Base-by-base conservation (phyloP, 2,888 invertebrate genomes). In the Caradrina kadenii region DNA sequence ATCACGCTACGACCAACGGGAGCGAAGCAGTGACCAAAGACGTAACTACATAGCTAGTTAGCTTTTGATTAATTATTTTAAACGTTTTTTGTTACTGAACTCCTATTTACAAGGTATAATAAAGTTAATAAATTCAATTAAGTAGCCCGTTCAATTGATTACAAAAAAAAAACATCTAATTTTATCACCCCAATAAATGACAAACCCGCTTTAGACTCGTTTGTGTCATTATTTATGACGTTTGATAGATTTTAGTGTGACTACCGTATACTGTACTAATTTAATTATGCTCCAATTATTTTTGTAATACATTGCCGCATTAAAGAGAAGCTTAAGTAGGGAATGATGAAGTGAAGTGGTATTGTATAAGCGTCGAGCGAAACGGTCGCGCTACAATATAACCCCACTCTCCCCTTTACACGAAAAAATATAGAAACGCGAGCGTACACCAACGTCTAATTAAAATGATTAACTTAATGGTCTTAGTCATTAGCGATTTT, bases 401-500 rank as follows among this genome's bases (percentile, higher is more conserved):
- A 79, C 82, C 84, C 81, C 77, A 59, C 52, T 63, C 64, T 81
- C 76, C 76, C 78, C 78, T 80, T 78, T 79, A 83, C 71, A 81
- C 76, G 76, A 82, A 89, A 90, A 88, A 89, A 88, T 87, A 90
- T 86, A 88, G 80, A 89, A 90, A 91, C 88, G 87, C 89, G 88
- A 90, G 87, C 90, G 88, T 92, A 92, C 89, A 92, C 93, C 92
- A 93, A 93, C 87, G 92, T 93, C 94, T 96, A 95, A 96, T 96
- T 96, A 96, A 95, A 96, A 96, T 96, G 93, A 96, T 96, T 96
- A 96, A 96, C 94, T 95, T 96, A 96, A 96, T 96, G 96, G 95
- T 92, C 90, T 93, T 90, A 91, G 96, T 95, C 96, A 96, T 96
- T 96, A 96, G 96, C 93, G 95, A 95, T 93, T 96, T 96, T 95